These are phyloP conservation scores for Biston stratarius DNA, from an alignment of 2,888 invertebrate genomes.

Conservation along the genomic window DNA sequence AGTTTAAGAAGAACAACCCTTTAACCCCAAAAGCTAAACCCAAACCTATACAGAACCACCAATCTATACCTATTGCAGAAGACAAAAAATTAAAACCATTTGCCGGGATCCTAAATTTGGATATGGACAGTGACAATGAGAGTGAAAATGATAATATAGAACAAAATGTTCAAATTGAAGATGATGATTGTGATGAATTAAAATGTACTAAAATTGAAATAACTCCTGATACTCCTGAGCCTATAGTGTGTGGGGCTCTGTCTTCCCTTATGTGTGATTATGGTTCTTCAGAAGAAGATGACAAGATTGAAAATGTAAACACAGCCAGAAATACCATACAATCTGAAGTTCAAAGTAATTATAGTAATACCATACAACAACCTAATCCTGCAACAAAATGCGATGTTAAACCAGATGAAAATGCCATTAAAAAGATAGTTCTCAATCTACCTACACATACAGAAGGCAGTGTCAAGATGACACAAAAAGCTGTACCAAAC, in stretches of 20 bases:
- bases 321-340: neutral
- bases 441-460: neutral
- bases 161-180: constrained; percentile 64
- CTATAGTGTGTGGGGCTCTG: constrained; percentile 82
- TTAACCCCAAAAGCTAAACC: constrained; percentile 45
- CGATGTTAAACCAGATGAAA: constrained; percentile 8
- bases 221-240: constrained; percentile 41
- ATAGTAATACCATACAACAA: neutral
- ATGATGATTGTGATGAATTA: constrained; percentile 54
- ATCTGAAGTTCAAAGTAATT: neutral
- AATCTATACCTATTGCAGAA: constrained; percentile 30
- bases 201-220: constrained; percentile 1
- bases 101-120: constrained; percentile 75
- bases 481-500: neutral
- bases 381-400: neutral
- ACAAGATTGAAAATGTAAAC: constrained; percentile 17
- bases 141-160: constrained; percentile 38
- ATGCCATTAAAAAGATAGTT: neutral
- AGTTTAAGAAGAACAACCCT: constrained; percentile 35
- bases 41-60: constrained; percentile 35
- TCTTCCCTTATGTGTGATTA: constrained; percentile 86
- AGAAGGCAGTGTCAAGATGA: neutral
- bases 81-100: constrained; percentile 77
- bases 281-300: constrained; percentile 83
- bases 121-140: constrained; percentile 56